Evolutionary conservation across 37 sponge, comb jelly and placozoan species (phyloP).

Genomic region (Amphimedon queenslandica): DNA sequence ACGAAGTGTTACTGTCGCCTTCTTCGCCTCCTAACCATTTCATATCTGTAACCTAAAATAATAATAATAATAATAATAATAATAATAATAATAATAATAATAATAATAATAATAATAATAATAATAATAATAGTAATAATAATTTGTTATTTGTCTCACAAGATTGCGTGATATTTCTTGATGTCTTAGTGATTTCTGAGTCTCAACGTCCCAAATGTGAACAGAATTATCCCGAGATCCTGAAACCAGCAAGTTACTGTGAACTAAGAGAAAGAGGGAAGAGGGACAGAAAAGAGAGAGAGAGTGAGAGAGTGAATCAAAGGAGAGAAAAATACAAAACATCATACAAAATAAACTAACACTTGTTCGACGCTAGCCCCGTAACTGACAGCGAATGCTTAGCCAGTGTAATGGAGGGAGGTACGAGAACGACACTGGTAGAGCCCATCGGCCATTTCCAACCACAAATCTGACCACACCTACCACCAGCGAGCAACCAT

Average conservation of each 20-base stretch:
- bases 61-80: not conserved
- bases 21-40: constrained; percentile 54
- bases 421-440: too few species aligned
- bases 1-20: too few species aligned
- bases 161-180: constrained; percentile 53
- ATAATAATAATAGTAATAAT: too few species aligned
- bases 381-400: constrained; percentile 11
- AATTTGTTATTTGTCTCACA: constrained; percentile 1
- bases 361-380: constrained; percentile 19
- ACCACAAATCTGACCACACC: constrained; percentile 13
- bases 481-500: constrained; percentile 18
- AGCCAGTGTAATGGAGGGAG: not conserved
- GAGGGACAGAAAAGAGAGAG: too few species aligned
- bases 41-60: constrained; percentile 38
- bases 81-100: not conserved
- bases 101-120: too few species aligned
- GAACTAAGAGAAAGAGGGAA: not conserved
- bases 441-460: constrained; percentile 51
- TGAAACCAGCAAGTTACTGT: constrained; percentile 35
- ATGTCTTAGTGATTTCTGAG: constrained; percentile 11
- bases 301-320: too few species aligned
- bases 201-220: constrained; percentile 57
- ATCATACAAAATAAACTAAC: not conserved
- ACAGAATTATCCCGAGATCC: constrained; percentile 69
- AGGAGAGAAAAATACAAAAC: too few species aligned